These are phyloP conservation scores for Athalia circularis DNA, from an alignment of 2,888 invertebrate genomes.

Conservation along the genomic window DNA sequence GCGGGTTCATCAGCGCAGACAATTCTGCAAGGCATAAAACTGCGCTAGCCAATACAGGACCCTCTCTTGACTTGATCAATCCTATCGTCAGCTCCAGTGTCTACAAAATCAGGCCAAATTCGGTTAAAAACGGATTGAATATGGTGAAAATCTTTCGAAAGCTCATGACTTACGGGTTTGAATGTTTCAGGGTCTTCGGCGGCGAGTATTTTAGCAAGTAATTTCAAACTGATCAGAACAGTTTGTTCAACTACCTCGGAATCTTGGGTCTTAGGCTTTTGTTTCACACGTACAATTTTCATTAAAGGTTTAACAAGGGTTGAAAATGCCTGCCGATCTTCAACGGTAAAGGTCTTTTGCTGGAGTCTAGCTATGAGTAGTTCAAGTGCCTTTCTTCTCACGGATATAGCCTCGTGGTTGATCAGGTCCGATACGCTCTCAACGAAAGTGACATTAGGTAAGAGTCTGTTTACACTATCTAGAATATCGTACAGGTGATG, in stretches of 20 bases:
- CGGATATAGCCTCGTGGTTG: conserved; percentile 81
- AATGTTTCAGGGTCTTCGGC: conserved; percentile 82
- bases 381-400: conserved; percentile 89
- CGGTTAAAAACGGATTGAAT: neutral
- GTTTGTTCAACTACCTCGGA: conserved; percentile 86
- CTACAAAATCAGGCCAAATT: conserved; percentile 58
- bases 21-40: conserved; percentile 88
- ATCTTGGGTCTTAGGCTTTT: conserved; percentile 77
- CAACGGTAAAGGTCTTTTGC: conserved; percentile 78
- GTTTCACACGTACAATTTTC: conserved; percentile 77
- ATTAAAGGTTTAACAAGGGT: conserved; percentile 80
- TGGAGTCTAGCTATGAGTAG: conserved; percentile 89
- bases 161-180: conserved; percentile 74
- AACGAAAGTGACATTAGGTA: conserved; percentile 88
- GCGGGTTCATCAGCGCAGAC: conserved; percentile 84
- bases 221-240: conserved; percentile 87
- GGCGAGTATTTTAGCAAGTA: conserved; percentile 86
- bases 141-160: too few species aligned
- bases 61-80: conserved; percentile 77
- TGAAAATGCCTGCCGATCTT: conserved; percentile 75
- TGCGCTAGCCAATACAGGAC: conserved; percentile 83
- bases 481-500: conserved; percentile 85
- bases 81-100: conserved; percentile 82
- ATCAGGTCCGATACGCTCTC: conserved; percentile 85
- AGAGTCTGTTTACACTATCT: conserved; percentile 86